phyloP scores from a whole-genome alignment of 1,140 invertebrate genomes.

The Chironomus tepperi region DNA sequence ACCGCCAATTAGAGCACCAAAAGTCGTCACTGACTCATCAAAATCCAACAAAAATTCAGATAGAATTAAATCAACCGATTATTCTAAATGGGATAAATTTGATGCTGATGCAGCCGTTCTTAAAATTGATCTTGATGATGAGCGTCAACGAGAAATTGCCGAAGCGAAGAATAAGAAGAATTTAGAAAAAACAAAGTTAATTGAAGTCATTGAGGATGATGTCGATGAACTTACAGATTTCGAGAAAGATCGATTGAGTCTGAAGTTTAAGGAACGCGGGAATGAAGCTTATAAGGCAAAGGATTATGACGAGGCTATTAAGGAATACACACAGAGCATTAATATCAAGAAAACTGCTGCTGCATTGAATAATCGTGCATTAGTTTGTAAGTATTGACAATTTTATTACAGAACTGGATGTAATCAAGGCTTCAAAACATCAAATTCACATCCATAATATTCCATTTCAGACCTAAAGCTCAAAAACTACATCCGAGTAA shows the following conservation, averaged over 20 bases:
- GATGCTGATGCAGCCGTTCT: slow-evolving; percentile 56
- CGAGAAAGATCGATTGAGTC: slow-evolving; percentile 31
- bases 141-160: slow-evolving; percentile 40
- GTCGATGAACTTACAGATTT: slow-evolving; percentile 28
- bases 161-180: slow-evolving; percentile 34
- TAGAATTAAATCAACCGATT: slow-evolving; percentile 47
- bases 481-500: slow-evolving; percentile 48
- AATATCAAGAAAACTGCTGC: slow-evolving; percentile 43
- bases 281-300: slow-evolving; percentile 56
- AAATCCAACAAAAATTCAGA: slow-evolving; percentile 31
- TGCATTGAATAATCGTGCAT: slow-evolving; percentile 60
- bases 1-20: neutral
- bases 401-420: too few species aligned
- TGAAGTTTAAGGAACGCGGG: slow-evolving; percentile 44
- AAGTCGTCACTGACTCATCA: slow-evolving; percentile 10
- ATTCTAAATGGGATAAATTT: slow-evolving; percentile 58
- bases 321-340: slow-evolving; percentile 55
- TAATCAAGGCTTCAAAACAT: too few species aligned
- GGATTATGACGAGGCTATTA: slow-evolving; percentile 54
- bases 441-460: neutral
- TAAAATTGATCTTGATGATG: slow-evolving; percentile 53
- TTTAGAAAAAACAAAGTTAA: slow-evolving; percentile 29
- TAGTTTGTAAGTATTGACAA: slow-evolving; percentile 44
- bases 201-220: slow-evolving; percentile 9
- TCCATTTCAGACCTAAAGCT: slow-evolving; percentile 49